A percentile compares a stretch with the other conserved stretches of the same genome.
Conservation (phyloP, 2,797 vertebrate genomes). For the Crocodylus rhombifer region DNA sequence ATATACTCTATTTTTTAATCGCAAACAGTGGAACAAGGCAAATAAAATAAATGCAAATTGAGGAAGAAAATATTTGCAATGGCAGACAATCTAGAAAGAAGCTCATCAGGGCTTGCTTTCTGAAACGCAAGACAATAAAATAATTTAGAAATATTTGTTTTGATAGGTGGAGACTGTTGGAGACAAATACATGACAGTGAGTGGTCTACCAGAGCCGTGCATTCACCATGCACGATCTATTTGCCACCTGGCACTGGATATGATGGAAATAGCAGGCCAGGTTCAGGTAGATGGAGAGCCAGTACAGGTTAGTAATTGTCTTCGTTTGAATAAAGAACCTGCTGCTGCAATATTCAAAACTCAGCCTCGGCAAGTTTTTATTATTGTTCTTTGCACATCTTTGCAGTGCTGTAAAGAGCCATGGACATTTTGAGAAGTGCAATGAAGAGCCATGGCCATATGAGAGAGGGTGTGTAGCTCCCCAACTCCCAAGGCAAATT, state of each 20-base stretch:
- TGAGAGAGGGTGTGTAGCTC: not conserved
- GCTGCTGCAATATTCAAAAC: not conserved
- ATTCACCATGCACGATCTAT: slow-evolving; percentile 97
- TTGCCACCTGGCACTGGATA: slow-evolving; percentile 96
- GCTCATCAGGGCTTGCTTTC: not conserved
- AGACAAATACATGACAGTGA: slow-evolving; percentile 99
- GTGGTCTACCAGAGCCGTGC: slow-evolving; percentile 96
- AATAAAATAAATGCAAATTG: not conserved
- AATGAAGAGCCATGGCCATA: not conserved
- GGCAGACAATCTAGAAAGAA: not conserved
- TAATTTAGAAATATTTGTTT: slow-evolving; percentile 49
- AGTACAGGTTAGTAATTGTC: slow-evolving; percentile 88
- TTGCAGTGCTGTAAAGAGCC: not conserved
- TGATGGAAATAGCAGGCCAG: slow-evolving; percentile 98
- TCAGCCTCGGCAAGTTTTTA: not conserved
- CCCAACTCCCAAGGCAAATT: not conserved
- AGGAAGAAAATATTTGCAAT: not conserved
- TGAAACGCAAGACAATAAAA: not conserved
- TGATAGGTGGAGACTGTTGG: slow-evolving; percentile 98
- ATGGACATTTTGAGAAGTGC: not conserved
- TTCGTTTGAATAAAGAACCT: not conserved
- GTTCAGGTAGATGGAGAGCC: slow-evolving; percentile 96
- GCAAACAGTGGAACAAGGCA: not conserved
- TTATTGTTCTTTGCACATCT: not conserved
- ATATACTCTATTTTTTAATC: not conserved